Conservation (phyloP, 2,113 vertebrate species). For the Nannobrachium achirus region DNA sequence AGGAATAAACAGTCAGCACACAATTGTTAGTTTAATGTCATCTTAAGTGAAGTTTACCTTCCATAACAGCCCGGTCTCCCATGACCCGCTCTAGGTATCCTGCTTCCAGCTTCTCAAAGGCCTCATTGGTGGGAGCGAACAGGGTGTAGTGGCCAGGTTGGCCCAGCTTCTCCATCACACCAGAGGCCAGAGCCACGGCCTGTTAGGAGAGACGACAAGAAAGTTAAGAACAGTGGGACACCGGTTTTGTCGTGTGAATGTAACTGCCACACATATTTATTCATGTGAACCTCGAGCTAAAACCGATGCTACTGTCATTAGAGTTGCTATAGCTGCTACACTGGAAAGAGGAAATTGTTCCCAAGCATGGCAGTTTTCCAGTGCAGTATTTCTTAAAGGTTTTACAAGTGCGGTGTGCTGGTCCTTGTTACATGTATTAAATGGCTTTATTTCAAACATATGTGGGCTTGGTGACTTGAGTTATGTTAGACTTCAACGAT, state of each 20-base stretch:
- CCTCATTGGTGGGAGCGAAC: conserved; percentile 93
- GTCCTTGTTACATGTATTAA: too few relatives aligned
- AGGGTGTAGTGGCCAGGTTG: conserved; percentile 90
- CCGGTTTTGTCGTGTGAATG: not conserved
- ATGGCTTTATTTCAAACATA: too few relatives aligned
- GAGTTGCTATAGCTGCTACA: too few relatives aligned
- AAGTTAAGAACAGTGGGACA: not conserved
- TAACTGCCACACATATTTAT: not conserved
- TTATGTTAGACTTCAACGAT: too few relatives aligned
- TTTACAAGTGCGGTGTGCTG: too few relatives aligned
- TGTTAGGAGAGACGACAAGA: conserved; percentile 56
- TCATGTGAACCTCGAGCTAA: not conserved
- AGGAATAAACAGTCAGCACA: too few relatives aligned
- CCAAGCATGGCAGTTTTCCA: too few relatives aligned
- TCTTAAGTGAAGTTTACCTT: conserved; percentile 78
- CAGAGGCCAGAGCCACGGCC: conserved; percentile 81
- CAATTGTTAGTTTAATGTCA: too few relatives aligned
- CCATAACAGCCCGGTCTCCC: conserved; percentile 84
- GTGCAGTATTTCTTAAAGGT: too few relatives aligned
- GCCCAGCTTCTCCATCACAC: conserved; percentile 82
- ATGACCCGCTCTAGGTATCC: conserved; percentile 85
- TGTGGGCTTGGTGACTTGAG: too few relatives aligned
- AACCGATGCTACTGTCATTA: too few relatives aligned
- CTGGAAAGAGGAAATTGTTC: too few relatives aligned
- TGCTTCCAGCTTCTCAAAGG: conserved; percentile 84